Base-by-base conservation (phyloP, 1,140 invertebrate genomes). In the Oryctes rhinoceros region DNA sequence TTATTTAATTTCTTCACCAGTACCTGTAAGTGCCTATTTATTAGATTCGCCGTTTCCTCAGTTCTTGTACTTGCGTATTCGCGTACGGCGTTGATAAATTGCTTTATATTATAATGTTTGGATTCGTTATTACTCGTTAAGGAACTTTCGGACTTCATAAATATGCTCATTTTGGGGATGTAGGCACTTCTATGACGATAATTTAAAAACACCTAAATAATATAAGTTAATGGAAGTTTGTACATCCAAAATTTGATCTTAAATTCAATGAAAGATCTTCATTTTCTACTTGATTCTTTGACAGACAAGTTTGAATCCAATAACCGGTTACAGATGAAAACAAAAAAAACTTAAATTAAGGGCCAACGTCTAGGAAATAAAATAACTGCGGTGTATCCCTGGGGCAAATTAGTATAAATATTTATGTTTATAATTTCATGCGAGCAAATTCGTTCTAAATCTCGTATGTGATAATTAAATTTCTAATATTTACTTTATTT, bases 21-120 rank as follows among this genome's bases (percentile, higher is more conserved):
- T 71, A 90, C 89, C 78, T 88, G 89, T 79, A 91, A 86, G 86
- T 87, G 88, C 83, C 88, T 85, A 84, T 90, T 90, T 78, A 91
- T 85, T 71, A 86, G 81, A 48, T 87, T 87, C 13, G 83, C 84
- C 4, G 85, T 84, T 11, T 86, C 86, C 82, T 90, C 89, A 76
- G 83, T 87, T 35, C 86, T 86, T 80, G 88, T 87, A 81, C 87
- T 88, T 20, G 80, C 80, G 82, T 90, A 90, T 76, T 89, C 87
- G 62, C 84, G 81, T 6, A 87, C 86, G 20, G 87, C 87, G 11
- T 85, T 84, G 77, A 89, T 89, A 78, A 90, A 89, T 67, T 87
- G 84, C 84, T 87, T 88, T 83, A 90, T 88, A 78, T 84, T 86
- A 24, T 75, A 83, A 80, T 80, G 83, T 80, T 84, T 84, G 11